Base-by-base conservation (phyloP, 2,797 vertebrate species). In the Babyrousa celebensis region DNA sequence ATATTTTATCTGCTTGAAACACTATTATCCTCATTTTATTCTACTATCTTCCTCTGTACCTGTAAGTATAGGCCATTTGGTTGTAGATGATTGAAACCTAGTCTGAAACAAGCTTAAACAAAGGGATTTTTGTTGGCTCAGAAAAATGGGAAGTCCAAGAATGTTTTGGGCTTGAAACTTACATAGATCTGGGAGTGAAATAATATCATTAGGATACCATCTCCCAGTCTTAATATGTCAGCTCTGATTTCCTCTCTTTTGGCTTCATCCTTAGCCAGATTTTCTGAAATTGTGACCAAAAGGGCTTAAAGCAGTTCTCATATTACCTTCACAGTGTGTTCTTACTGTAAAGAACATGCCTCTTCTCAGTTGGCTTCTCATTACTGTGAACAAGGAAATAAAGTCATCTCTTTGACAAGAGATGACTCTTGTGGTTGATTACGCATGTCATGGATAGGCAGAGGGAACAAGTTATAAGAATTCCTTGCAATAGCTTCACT, bases 261-360 rank as follows among this genome's bases (percentile, higher is more conserved):
- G 36, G 5, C 23, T 74, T 88, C 14, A 48, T 75, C 84, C 23
- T 88, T 58, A 91, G 63, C 62, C 52, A 95, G 27, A n/a, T 17
- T 80, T 95, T 54, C 1, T 12, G 7, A 80, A 90, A 75, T 65
- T 48, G 32, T 86, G 70, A 84, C 17, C 40, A 11, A 96, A 95
- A 23, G 0, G 23, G 6, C 43, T 70, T 36, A 52, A 95, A 75
- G 18, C 17, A 62, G 5, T 89, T 68, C 62, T 91, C 27, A 83
- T 40, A 65, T 52, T 77, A 29, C 68, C 15, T 40, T 62, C 15
- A 17, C 9, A n/a, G 58, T 67, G 3, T 93, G 7, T 25, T 88
- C 75, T 60, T 67, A 56, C 17, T 56, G 5, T 8, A 93, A 65
- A 86, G 20, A 36, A 10, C 9, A 0, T 25, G 4, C 3, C n/a